Evolutionary conservation across 2,113 vertebrate species (phyloP).

Genomic region (Ceuthmochares aereus): DNA sequence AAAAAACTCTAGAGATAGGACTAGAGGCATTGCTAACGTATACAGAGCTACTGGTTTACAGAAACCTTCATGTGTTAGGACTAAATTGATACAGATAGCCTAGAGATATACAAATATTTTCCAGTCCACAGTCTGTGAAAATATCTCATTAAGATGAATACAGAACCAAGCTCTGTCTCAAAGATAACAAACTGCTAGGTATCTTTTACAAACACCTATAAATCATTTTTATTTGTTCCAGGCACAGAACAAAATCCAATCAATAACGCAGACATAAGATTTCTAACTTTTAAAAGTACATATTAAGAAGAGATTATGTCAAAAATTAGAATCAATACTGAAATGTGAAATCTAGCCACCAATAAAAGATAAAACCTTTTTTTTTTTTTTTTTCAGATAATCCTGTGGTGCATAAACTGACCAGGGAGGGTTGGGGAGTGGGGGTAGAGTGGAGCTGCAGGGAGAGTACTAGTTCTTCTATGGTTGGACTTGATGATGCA

Average conservation of each 20-base stretch:
- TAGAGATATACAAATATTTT: neutral
- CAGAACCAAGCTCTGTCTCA: neutral
- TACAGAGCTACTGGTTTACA: neutral
- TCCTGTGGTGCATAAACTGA: neutral
- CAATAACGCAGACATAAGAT: neutral
- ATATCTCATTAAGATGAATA: neutral
- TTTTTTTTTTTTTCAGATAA: neutral
- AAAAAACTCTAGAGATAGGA: neutral
- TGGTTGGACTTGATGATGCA: no score
- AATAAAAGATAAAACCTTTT: neutral
- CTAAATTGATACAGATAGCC: neutral
- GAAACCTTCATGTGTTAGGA: neutral
- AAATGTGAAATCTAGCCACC: neutral
- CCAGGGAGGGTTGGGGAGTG: fast-evolving
- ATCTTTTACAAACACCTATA: neutral
- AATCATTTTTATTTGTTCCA: neutral
- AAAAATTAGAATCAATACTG: neutral
- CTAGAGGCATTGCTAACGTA: neutral
- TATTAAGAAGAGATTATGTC: neutral
- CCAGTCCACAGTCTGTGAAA: neutral
- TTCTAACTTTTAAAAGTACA: neutral
- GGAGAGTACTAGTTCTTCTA: neutral
- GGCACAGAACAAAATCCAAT: neutral
- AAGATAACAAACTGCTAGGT: neutral
- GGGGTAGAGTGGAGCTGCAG: no score